These are phyloP conservation scores for Strix aluco DNA, from an alignment of 2,113 vertebrate genomes.

Conservation along the genomic window DNA sequence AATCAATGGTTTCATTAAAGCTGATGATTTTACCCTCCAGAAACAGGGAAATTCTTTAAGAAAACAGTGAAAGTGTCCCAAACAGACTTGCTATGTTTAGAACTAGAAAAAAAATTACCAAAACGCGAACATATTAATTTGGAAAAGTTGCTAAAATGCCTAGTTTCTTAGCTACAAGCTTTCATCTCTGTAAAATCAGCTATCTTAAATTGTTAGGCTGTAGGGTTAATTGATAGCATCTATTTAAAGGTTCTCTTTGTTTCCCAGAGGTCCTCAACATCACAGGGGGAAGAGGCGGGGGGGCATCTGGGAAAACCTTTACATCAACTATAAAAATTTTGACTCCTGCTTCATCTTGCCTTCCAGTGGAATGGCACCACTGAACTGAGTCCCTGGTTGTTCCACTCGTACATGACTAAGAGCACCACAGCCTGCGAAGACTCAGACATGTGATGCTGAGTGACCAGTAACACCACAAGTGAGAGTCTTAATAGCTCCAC, in stretches of 20 bases:
- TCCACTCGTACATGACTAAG: not conserved
- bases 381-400: not conserved
- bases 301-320: not conserved
- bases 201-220: not conserved
- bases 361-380: not conserved
- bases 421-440: not conserved
- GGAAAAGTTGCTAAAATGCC: not conserved
- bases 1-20: conserved; percentile 8
- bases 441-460: accelerated
- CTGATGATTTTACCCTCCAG: not conserved
- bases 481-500: not conserved
- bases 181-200: conserved; percentile 11
- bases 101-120: not conserved
- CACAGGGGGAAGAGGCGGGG: accelerated
- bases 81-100: not conserved
- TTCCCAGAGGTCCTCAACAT: not conserved
- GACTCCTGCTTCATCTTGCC: not conserved
- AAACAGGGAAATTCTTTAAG: not conserved
- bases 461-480: not conserved
- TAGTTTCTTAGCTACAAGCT: conserved; percentile 1
- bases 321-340: not conserved
- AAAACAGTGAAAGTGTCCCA: not conserved
- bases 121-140: not conserved
- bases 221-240: not conserved
- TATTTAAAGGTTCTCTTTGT: not conserved